These are phyloP conservation scores for Phocoena sinus DNA, from an alignment of 2,113 vertebrate genomes.

Conservation along the genomic window DNA sequence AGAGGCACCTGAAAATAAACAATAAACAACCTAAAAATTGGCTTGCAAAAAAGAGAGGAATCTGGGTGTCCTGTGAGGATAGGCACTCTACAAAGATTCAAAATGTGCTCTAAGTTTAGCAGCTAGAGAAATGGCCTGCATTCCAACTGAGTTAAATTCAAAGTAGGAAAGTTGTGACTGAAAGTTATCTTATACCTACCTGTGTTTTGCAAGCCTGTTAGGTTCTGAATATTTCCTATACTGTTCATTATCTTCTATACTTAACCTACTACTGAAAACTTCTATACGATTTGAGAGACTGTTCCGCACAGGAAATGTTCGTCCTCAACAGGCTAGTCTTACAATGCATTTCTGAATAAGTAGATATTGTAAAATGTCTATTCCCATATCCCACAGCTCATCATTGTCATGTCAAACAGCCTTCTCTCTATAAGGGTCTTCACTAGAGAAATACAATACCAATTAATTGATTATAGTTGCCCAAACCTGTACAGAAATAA, in stretches of 20 bases:
- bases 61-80: not conserved
- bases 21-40: not conserved
- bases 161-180: not conserved
- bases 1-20: not conserved
- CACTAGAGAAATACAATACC: not conserved
- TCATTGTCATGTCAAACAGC: conserved; percentile 19
- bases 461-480: conserved; percentile 42
- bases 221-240: not conserved
- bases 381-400: not conserved
- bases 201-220: conserved; percentile 52
- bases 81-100: not conserved
- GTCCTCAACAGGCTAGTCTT: conserved; percentile 33
- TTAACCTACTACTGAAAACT: conserved; percentile 19
- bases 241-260: conserved; percentile 50
- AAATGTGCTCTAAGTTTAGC: not conserved
- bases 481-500: not conserved
- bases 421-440: conserved; percentile 20
- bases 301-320: not conserved
- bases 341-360: conserved; percentile 48
- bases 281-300: not conserved
- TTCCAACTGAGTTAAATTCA: not conserved
- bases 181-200: not conserved
- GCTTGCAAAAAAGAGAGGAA: not conserved
- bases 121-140: not conserved
- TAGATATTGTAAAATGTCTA: conserved; percentile 35